Evolutionary conservation across 2,888 invertebrate species (phyloP).

Genomic region (Eustalomyia histrio): DNA sequence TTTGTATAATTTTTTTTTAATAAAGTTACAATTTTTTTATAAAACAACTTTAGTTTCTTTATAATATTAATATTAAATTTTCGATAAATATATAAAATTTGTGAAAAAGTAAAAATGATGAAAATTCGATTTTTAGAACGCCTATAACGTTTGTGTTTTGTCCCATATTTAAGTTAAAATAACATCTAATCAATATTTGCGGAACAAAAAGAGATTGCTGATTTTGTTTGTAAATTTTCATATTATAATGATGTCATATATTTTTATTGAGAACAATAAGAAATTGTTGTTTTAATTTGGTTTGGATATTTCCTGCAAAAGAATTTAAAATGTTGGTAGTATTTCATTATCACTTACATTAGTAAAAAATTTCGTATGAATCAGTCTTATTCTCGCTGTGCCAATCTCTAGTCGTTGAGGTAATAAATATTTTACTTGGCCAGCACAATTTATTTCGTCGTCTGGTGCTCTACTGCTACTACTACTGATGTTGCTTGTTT

Average conservation of each 20-base stretch:
- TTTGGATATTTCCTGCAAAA: background rate
- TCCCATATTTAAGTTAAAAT: too few species aligned
- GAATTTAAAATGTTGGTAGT: background rate
- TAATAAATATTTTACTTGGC: slow-evolving; percentile 75
- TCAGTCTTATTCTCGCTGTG: slow-evolving; percentile 78
- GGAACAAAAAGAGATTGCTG: too few species aligned
- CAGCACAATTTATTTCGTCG: slow-evolving; percentile 60
- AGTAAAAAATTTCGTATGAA: slow-evolving; percentile 86
- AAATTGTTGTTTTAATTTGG: slow-evolving; percentile 13
- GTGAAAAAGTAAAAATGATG: too few species aligned
- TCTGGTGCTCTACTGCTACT: slow-evolving; percentile 15
- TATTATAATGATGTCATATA: background rate
- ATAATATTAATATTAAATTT: too few species aligned
- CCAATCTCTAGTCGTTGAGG: slow-evolving; percentile 79
- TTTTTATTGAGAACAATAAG: slow-evolving; percentile 39
- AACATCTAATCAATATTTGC: too few species aligned
- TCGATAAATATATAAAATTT: too few species aligned
- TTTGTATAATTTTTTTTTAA: too few species aligned
- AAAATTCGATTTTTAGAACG: too few species aligned
- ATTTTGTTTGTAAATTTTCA: too few species aligned
- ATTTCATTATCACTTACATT: slow-evolving; percentile 82
- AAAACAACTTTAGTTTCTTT: too few species aligned
- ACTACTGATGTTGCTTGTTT: slow-evolving; percentile 77
- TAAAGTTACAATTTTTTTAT: too few species aligned
- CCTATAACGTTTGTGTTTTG: too few species aligned